phyloP scores from a whole-genome alignment of 1,140 invertebrate genomes.

The Elymnias hypermnestra region DNA sequence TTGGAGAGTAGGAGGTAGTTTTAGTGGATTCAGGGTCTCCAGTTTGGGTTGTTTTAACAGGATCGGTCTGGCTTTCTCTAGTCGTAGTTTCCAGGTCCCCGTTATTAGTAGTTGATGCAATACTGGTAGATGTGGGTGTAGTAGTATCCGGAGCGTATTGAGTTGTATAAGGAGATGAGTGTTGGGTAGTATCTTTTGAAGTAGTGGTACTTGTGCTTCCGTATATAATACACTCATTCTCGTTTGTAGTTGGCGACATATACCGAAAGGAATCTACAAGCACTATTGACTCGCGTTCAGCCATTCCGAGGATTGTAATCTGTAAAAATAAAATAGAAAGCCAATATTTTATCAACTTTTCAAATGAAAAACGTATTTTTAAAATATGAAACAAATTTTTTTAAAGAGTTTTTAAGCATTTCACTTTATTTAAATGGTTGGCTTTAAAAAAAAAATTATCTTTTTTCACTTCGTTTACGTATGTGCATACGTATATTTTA shows the following conservation, averaged over 20 bases:
- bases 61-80: not conserved
- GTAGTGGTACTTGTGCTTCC: conserved; percentile 15
- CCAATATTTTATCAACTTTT: too few relatives aligned
- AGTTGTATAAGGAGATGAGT: not conserved
- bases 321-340: not conserved
- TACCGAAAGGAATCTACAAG: conserved; percentile 39
- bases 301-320: conserved; percentile 8
- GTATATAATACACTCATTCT: conserved; percentile 33
- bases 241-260: conserved; percentile 16
- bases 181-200: not conserved
- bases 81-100: not conserved
- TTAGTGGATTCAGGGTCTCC: not conserved
- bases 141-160: too few relatives aligned
- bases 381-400: too few relatives aligned
- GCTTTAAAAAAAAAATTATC: too few relatives aligned
- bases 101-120: not conserved
- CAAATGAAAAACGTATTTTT: too few relatives aligned
- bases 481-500: too few relatives aligned
- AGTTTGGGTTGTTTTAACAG: not conserved
- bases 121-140: too few relatives aligned
- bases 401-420: too few relatives aligned
- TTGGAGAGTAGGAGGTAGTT: not conserved
- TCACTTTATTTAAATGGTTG: too few relatives aligned
- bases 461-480: too few relatives aligned
- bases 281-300: conserved; percentile 20